Percentiles rank a stretch among this genome's conserved stretches.
These are phyloP conservation scores for Cydia strobilella DNA, from an alignment of 1,140 invertebrate genomes.

Conservation along the genomic window DNA sequence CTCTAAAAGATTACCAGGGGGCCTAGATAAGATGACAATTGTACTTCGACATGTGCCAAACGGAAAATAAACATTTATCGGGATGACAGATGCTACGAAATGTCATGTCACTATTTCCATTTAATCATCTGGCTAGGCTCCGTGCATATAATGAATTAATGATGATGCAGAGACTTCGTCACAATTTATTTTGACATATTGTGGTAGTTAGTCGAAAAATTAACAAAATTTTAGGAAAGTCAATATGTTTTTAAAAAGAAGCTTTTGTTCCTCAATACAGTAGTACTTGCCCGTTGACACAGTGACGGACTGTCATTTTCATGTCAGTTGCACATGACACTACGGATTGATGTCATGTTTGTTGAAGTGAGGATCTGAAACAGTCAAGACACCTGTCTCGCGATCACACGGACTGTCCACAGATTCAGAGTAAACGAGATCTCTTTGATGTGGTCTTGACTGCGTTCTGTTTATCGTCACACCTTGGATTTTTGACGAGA, in stretches of 20 bases:
- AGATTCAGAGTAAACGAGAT: not conserved
- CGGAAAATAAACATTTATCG: too few species aligned
- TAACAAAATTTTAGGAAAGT: too few species aligned
- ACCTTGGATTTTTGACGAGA: constrained; percentile 27
- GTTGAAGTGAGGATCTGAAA: constrained; percentile 3
- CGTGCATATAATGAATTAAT: too few species aligned
- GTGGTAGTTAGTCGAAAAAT: too few species aligned
- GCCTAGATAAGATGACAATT: too few species aligned
- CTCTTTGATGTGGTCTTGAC: constrained; percentile 20
- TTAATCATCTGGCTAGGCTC: too few species aligned
- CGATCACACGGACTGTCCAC: constrained; percentile 3
- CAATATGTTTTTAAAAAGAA: not conserved
- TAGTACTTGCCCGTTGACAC: not conserved
- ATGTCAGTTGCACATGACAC: constrained; percentile 2
- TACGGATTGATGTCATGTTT: not conserved
- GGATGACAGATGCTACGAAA: too few species aligned
- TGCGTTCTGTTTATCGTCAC: constrained; percentile 14
- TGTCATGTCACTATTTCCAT: too few species aligned
- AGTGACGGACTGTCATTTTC: not conserved
- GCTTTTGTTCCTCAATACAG: not conserved
- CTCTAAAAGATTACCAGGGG: too few species aligned
- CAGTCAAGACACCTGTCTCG: not conserved
- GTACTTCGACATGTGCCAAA: too few species aligned
- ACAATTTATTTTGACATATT: too few species aligned
- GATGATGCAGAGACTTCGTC: too few species aligned